These are phyloP conservation scores for Arion vulgaris DNA, from an alignment of 1,140 invertebrate genomes.

Conservation along the genomic window DNA sequence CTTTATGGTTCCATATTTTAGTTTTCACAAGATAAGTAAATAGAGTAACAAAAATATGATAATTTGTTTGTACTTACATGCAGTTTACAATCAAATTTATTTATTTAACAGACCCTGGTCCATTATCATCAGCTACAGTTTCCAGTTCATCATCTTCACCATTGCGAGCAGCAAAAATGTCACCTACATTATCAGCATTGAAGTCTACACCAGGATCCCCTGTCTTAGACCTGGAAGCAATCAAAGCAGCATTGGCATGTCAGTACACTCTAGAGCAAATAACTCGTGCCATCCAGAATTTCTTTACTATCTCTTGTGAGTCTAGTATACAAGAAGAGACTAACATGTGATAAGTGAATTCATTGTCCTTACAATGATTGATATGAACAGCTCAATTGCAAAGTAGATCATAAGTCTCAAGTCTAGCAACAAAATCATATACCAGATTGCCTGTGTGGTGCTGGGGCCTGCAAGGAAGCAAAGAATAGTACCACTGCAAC, in stretches of 20 bases:
- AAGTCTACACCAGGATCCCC: conserved; percentile 1
- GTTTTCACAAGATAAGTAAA: too few relatives aligned
- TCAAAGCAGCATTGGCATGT: conserved; percentile 33
- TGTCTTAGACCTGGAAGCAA: conserved; percentile 16
- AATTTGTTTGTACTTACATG: background rate
- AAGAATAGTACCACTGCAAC: too few relatives aligned
- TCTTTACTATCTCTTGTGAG: conserved; percentile 29
- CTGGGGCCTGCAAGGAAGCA: too few relatives aligned
- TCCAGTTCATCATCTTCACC: conserved; percentile 19
- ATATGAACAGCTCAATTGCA: too few relatives aligned
- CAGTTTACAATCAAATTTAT: background rate
- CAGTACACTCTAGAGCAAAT: conserved; percentile 34
- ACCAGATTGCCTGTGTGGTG: too few relatives aligned
- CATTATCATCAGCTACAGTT: background rate
- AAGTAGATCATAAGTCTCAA: too few relatives aligned
- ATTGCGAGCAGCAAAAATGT: background rate
- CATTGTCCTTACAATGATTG: too few relatives aligned
- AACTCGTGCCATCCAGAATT: conserved; percentile 25
- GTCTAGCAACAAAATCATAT: too few relatives aligned
- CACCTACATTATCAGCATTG: conserved; percentile 8
- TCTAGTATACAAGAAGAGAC: background rate
- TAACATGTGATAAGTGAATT: too few relatives aligned
- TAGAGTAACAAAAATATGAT: too few relatives aligned
- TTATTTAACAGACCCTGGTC: background rate
- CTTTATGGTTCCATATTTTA: too few relatives aligned